Evolutionary conservation across 2,888 invertebrate genomes (phyloP).

Genomic region (Carpatolechia fugitivella): DNA sequence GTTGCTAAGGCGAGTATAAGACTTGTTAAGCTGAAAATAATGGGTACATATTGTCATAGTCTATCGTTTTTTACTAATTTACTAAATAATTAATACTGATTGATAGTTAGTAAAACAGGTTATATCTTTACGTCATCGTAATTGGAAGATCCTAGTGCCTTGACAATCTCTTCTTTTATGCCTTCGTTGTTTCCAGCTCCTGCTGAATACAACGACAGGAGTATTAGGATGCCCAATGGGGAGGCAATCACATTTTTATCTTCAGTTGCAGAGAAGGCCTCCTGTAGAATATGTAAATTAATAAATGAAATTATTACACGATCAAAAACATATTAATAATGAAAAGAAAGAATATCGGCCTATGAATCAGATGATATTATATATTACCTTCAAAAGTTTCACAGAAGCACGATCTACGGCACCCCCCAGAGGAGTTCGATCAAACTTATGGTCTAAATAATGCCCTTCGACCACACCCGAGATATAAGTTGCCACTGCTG

Average conservation of each 20-base stretch:
- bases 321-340: neutral
- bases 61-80: neutral
- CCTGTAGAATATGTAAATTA: constrained; percentile 29
- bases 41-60: neutral
- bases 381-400: constrained; percentile 45
- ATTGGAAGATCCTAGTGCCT: constrained; percentile 34
- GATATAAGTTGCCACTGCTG: neutral
- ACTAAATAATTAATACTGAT: neutral
- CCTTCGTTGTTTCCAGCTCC: constrained; percentile 30
- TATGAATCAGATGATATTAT: neutral
- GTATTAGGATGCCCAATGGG: constrained; percentile 41
- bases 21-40: constrained; percentile 32
- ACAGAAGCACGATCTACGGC: constrained; percentile 48
- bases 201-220: constrained; percentile 39
- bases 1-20: constrained; percentile 34
- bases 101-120: neutral
- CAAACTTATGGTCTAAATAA: constrained; percentile 29
- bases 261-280: constrained; percentile 31
- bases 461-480: constrained; percentile 13
- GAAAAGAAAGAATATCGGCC: neutral
- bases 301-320: too few species aligned
- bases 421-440: constrained; percentile 40
- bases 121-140: constrained; percentile 31
- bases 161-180: constrained; percentile 34
- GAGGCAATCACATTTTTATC: constrained; percentile 49